phyloP scores from a whole-genome alignment of 1,140 invertebrate genomes.

The Arctopsyche grandis region DNA sequence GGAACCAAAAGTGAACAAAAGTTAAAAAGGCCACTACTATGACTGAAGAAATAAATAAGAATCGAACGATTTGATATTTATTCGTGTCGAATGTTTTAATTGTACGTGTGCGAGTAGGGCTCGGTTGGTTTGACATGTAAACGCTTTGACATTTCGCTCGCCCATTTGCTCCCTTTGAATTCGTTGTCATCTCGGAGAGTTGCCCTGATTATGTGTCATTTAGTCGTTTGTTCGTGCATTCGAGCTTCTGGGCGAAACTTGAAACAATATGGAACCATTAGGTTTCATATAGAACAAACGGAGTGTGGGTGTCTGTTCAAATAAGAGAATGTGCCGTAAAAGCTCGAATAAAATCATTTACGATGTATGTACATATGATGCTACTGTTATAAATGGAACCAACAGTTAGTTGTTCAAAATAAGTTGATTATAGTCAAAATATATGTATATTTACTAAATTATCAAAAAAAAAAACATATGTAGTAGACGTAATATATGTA shows the following conservation, averaged over 20 bases:
- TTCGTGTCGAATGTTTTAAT: no score
- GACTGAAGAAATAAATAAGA: no score
- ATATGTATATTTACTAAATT: no score
- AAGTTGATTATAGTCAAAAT: no score
- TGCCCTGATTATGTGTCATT: conserved; percentile 23
- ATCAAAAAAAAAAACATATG: no score
- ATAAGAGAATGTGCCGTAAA: not conserved
- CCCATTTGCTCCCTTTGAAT: not conserved
- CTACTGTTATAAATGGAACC: no score
- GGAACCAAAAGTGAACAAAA: no score
- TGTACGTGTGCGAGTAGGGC: not conserved
- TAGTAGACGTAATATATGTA: no score
- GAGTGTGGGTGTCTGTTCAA: not conserved
- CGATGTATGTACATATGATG: no score
- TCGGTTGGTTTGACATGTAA: not conserved
- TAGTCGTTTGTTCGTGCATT: conserved; percentile 22
- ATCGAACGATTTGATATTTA: no score
- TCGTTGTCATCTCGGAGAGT: not conserved
- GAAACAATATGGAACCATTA: conserved; percentile 13
- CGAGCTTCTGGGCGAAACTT: conserved; percentile 6
- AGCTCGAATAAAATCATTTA: not conserved
- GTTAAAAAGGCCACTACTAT: no score
- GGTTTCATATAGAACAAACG: not conserved
- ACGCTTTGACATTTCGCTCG: conserved; percentile 15
- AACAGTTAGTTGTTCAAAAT: no score